phyloP scores from a whole-genome alignment of 2,797 vertebrate genomes.

The Malurus splendens region DNA sequence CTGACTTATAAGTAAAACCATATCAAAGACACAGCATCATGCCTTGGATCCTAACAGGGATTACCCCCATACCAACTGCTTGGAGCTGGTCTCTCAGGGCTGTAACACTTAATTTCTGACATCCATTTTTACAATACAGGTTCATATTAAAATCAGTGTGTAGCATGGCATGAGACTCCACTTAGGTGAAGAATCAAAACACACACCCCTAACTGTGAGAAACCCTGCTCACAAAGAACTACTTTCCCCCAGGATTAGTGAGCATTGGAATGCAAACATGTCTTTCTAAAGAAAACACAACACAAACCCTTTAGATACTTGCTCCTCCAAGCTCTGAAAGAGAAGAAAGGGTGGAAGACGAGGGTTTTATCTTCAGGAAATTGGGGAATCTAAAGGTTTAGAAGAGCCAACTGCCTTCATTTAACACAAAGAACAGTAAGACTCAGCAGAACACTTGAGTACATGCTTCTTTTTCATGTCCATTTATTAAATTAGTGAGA shows the following conservation, averaged over 20 bases:
- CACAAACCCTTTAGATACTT: slow-evolving; percentile 2
- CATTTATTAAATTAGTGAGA: neutral
- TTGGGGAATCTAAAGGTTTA: neutral
- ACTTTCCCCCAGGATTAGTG: slow-evolving; percentile 8
- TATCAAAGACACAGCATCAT: neutral
- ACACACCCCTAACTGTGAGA: neutral
- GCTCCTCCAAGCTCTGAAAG: slow-evolving; percentile 19
- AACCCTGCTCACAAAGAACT: neutral
- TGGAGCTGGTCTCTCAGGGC: neutral
- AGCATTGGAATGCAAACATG: slow-evolving; percentile 24
- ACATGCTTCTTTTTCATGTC: neutral
- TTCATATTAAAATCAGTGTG: neutral
- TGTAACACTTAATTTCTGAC: neutral
- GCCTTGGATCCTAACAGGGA: neutral
- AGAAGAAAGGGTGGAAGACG: neutral
- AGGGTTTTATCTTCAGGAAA: slow-evolving; percentile 28
- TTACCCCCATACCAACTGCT: neutral
- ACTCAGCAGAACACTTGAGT: neutral
- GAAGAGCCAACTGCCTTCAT: neutral
- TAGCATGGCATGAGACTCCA: neutral
- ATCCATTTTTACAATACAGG: neutral
- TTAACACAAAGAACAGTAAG: neutral
- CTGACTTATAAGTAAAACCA: neutral
- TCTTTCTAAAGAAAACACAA: slow-evolving; percentile 30
- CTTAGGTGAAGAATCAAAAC: slow-evolving; percentile 9